Evolutionary conservation across 2,888 invertebrate species (phyloP), one percentile per base, ranked within the genome.

Genomic region (Cryptosula pallasiana): DNA sequence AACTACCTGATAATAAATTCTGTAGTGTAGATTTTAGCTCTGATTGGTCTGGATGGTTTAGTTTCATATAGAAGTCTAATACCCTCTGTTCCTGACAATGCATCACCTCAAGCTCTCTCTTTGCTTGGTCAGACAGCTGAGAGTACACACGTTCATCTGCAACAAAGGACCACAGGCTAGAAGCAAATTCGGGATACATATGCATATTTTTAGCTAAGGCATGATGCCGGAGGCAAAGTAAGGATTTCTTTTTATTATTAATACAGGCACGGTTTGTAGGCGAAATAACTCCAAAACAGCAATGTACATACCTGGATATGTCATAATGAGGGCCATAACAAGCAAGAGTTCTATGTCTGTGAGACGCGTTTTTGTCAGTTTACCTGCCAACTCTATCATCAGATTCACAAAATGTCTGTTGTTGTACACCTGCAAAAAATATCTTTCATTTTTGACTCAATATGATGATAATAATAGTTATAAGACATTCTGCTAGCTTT

Each of bases 31-130:
- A 5, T 23, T 23, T 23, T 16, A 57, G 20, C 57, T 16, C 25
- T n/a, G 57, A 23, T 25, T 57, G 13, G n/a, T 57, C 57, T n/a
- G 57, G 57, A 25, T 57, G 57, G 25, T 57, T 57, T 5, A 57
- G 57, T 57, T 57, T 57, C 3, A 57, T 16, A 25, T 57, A 57
- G 57, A 57, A 57, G 25, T 57, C 57, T 25, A 57, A 23, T n/a
- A 57, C 25, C 25, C 25, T 57, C 57, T 16, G 57, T 25, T 57
- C 57, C 25, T 57, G 57, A 23, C n/a, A 13, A 23, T 57, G 57
- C 57, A 57, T 57, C 5, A 57, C 25, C 25, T 57, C n/a, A 25
- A 57, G 57, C 5, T 57, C 13, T 5, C 20, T 25, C 5, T 5
- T 25, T 5, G 57, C 57, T 23, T 57, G 57, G 5, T 13, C 20